Base-by-base conservation (phyloP, 1,140 invertebrate species). In the Drosophila arawakana region DNA sequence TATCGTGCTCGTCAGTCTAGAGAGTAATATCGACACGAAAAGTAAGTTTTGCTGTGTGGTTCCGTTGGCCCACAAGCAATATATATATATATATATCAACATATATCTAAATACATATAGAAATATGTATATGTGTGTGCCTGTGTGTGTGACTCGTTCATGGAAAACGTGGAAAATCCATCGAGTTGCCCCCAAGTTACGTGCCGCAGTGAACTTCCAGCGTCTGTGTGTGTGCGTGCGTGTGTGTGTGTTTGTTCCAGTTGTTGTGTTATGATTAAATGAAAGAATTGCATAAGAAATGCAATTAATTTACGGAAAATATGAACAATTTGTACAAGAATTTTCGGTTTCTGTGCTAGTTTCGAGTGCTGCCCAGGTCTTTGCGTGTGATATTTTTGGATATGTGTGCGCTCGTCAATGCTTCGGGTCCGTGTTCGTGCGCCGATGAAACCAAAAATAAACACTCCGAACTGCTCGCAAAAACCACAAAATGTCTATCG, bases 21-120 rank as follows among this genome's bases (percentile, higher is more conserved):
- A 89, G 84, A 89, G 84, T 89, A 89, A 89, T 89, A 89, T 89
- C 84, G 84, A 89, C 84, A 89, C 84, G 84, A 89, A 89, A 89
- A 89, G 84, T 89, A 89, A 89, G 84, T 89, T 89, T 72, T 74
- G 82, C 72, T 66, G 72, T 66, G 72, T 82, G 76, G 73, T 79
- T 88, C 84, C 76, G 85, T 77, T 80, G 78, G 80, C 68, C 78
- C 80, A 81, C 57, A 59, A 63, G 71, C 65, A 89, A 89, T 54
- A 88, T 81, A 89, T 34, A 46, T 39, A 46, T 39, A 73, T 78
- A 80, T 74, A 70, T 15, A 15, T 15, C 15, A 15, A 15, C 76
- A 88, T 82, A 68, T 37, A 57, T 46, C 68, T 73, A 68, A 55
- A 55, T 55, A 37, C 62, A 57, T 39, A 39, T 63, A 13, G 34